These are phyloP conservation scores for Bibio marci DNA, from an alignment of 2,888 invertebrate species.

Conservation along the genomic window DNA sequence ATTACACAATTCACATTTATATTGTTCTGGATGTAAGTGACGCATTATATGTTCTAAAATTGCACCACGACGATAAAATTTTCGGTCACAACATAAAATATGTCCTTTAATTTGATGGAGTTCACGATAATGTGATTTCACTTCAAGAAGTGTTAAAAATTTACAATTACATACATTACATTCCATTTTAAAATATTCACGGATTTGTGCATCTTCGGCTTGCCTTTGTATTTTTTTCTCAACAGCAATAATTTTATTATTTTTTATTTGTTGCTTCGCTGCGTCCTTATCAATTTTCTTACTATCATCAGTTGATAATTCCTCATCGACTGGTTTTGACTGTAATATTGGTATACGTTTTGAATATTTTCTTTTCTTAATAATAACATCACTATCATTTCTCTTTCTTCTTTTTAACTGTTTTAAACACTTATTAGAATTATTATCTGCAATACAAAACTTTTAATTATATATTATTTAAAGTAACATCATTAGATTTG, in stretches of 20 bases:
- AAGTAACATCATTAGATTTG: too few species aligned
- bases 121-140: slow-evolving; percentile 22
- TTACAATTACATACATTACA: slow-evolving; percentile 21
- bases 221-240: not conserved
- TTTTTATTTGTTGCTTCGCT: not conserved
- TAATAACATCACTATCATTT: too few species aligned
- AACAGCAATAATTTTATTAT: not conserved
- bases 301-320: not conserved
- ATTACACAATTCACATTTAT: slow-evolving; percentile 24
- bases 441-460: too few species aligned
- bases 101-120: slow-evolving; percentile 22
- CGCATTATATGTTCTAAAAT: slow-evolving; percentile 25
- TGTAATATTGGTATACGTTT: not conserved
- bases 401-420: too few species aligned
- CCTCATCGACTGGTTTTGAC: not conserved
- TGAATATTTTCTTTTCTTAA: too few species aligned
- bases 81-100: slow-evolving; percentile 24
- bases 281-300: not conserved
- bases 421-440: too few species aligned
- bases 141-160: slow-evolving; percentile 19
- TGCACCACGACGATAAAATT: slow-evolving; percentile 22
- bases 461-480: too few species aligned
- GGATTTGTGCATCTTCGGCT: slow-evolving; percentile 18
- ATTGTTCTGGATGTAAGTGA: slow-evolving; percentile 25
- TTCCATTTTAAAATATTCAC: slow-evolving; percentile 21